Conservation (phyloP, 2,888 invertebrate species). For the Danaus chrysippus region DNA sequence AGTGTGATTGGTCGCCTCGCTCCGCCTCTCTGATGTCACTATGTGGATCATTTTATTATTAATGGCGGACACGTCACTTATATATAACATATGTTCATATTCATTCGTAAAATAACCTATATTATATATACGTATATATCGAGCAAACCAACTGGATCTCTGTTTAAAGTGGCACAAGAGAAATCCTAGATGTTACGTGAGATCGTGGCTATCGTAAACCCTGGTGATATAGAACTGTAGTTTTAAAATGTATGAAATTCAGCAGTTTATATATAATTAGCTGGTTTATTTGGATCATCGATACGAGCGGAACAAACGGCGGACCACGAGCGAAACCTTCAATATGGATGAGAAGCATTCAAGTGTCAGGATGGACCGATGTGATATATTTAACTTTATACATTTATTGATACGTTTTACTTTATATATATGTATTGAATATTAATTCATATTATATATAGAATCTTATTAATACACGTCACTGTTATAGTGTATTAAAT, state of each 20-base stretch:
- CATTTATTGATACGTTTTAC: slow-evolving; percentile 9
- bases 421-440: slow-evolving; percentile 11
- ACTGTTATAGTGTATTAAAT: too few species aligned
- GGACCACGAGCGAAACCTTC: slow-evolving; percentile 48
- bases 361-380: slow-evolving; percentile 53
- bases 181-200: not conserved
- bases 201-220: not conserved
- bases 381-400: slow-evolving; percentile 33
- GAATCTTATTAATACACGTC: too few species aligned
- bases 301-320: slow-evolving; percentile 26
- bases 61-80: slow-evolving; percentile 9
- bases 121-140: too few species aligned
- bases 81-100: slow-evolving; percentile 10
- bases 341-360: slow-evolving; percentile 71
- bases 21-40: slow-evolving; percentile 59
- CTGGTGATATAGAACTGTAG: not conserved
- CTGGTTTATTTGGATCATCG: slow-evolving; percentile 53
- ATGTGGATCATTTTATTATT: slow-evolving; percentile 33
- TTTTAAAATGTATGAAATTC: slow-evolving; percentile 43
- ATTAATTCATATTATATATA: slow-evolving; percentile 9
- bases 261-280: slow-evolving; percentile 39
- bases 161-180: too few species aligned
- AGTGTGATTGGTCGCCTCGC: slow-evolving; percentile 66
- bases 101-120: not conserved
- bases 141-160: too few species aligned